A percentile compares a stretch with the other conserved stretches of the same genome.
These are phyloP conservation scores for Drosophila miranda DNA, from an alignment of 1,140 invertebrate species.

Conservation along the genomic window DNA sequence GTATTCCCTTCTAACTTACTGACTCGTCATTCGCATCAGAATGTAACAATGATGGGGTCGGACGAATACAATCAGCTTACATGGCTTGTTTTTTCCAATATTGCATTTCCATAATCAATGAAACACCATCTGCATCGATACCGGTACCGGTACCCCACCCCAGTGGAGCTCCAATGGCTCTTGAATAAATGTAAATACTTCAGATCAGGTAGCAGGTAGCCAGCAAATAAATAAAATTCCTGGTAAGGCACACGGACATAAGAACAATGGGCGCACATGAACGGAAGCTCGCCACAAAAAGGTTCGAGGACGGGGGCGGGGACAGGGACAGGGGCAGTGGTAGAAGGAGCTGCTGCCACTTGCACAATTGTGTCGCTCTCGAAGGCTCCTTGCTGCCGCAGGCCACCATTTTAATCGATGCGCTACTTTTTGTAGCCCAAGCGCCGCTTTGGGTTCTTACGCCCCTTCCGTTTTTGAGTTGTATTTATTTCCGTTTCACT, in stretches of 20 bases:
- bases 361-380: slow-evolving; percentile 57
- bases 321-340: not conserved
- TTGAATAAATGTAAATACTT: slow-evolving; percentile 67
- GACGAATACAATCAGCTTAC: too few relatives aligned
- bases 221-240: slow-evolving; percentile 57
- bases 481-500: slow-evolving; percentile 5
- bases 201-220: slow-evolving; percentile 58
- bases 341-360: slow-evolving; percentile 8
- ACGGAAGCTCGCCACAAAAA: slow-evolving; percentile 8
- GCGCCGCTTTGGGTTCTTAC: slow-evolving; percentile 27
- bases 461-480: not conserved
- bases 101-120: slow-evolving; percentile 54
- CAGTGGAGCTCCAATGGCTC: slow-evolving; percentile 18
- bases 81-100: slow-evolving; percentile 8
- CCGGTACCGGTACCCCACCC: not conserved
- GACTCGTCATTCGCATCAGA: too few relatives aligned
- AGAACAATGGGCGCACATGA: slow-evolving; percentile 60
- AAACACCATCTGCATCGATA: slow-evolving; percentile 20
- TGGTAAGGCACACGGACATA: slow-evolving; percentile 48
- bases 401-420: slow-evolving; percentile 53
- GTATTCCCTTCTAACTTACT: too few relatives aligned
- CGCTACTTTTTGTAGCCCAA: slow-evolving; percentile 44
- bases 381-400: slow-evolving; percentile 24
- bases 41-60: too few relatives aligned
- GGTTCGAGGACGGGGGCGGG: too few relatives aligned